A percentile compares a stretch with the other conserved stretches of the same genome.
phyloP scores from a whole-genome alignment of 2,888 invertebrate genomes.

The Keiferia lycopersicella region DNA sequence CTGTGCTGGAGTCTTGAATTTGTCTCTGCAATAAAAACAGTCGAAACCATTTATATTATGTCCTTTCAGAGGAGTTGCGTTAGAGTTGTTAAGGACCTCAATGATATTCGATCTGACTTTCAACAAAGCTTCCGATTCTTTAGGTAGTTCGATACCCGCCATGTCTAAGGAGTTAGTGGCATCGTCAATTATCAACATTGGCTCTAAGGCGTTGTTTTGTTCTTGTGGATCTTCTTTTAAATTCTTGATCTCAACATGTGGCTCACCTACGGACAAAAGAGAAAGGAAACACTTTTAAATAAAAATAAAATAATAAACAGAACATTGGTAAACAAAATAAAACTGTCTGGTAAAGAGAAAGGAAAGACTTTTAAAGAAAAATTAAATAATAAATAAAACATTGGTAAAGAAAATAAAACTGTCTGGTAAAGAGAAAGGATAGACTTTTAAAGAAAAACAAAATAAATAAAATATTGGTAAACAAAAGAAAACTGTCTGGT shows the following conservation, averaged over 20 bases:
- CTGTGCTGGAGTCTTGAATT: constrained; percentile 44
- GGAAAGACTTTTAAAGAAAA: too few species aligned
- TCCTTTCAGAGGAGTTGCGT: constrained; percentile 55
- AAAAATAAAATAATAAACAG: too few species aligned
- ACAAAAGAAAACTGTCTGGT: too few species aligned
- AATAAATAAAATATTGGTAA: too few species aligned
- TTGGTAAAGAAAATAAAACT: too few species aligned
- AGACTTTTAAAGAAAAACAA: too few species aligned
- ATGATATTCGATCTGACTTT: constrained; percentile 41
- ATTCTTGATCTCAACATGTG: not conserved
- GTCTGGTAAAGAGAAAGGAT: too few species aligned
- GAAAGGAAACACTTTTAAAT: constrained; percentile 1
- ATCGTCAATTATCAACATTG: not conserved
- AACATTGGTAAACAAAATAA: too few species aligned
- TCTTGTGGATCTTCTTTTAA: not conserved
- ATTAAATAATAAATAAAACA: too few species aligned
- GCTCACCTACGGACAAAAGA: not conserved
- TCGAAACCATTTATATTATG: constrained; percentile 52
- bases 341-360: too few species aligned
- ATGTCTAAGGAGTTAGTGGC: not conserved
- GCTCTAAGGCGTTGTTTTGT: not conserved
- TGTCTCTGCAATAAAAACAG: constrained; percentile 50
- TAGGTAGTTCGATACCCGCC: not conserved
- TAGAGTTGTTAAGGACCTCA: constrained; percentile 51
- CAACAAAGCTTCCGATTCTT: not conserved